Evolutionary conservation across 1,140 invertebrate genomes (phyloP).

Genomic region (Conus betulinus): DNA sequence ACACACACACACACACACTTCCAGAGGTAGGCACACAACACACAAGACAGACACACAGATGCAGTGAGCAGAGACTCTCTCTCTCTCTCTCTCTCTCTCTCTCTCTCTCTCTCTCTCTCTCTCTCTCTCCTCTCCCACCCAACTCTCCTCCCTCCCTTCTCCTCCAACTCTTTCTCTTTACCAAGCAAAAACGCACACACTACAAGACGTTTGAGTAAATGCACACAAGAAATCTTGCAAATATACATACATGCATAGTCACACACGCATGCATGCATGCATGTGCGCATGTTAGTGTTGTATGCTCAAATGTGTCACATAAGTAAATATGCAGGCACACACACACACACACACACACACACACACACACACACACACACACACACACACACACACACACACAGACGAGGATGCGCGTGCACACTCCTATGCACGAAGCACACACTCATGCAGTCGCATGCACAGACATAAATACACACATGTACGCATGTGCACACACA

Average conservation of each 20-base stretch:
- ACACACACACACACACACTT: too few relatives aligned
- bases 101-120: too few relatives aligned
- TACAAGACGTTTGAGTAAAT: neutral
- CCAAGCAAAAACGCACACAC: neutral
- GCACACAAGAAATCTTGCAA: neutral
- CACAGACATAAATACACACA: slow-evolving; percentile 5
- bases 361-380: slow-evolving; percentile 18
- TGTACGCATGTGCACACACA: neutral
- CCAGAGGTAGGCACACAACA: too few relatives aligned
- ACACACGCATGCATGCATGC: neutral
- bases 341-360: slow-evolving; percentile 1
- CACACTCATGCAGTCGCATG: neutral
- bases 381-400: slow-evolving; percentile 15
- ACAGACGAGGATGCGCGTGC: neutral
- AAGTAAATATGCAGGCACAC: neutral
- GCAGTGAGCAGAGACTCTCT: too few relatives aligned
- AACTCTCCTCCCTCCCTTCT: too few relatives aligned
- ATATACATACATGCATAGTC: neutral
- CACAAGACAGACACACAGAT: too few relatives aligned
- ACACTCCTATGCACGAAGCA: neutral
- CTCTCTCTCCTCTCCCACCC: too few relatives aligned
- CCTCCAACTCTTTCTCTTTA: too few relatives aligned
- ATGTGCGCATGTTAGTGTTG: neutral
- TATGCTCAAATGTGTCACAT: neutral
- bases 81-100: too few relatives aligned